phyloP scores from a whole-genome alignment of 2,113 vertebrate genomes.

The Pygoscelis antarcticus region DNA sequence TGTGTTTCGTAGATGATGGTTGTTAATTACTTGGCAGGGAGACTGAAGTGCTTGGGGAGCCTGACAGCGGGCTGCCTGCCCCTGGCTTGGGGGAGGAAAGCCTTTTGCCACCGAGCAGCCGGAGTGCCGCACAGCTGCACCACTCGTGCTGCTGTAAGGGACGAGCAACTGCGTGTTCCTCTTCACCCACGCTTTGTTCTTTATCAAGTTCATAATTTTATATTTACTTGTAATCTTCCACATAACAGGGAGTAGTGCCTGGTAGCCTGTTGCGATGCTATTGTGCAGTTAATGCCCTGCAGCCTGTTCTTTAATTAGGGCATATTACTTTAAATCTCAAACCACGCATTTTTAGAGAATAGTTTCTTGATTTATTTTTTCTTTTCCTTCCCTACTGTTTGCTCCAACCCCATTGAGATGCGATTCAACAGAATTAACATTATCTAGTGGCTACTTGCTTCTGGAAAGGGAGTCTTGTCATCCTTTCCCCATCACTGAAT shows the following conservation, averaged over 20 bases:
- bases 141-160: background rate
- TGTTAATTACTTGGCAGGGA: conserved; percentile 32
- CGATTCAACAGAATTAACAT: background rate
- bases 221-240: background rate
- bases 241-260: background rate
- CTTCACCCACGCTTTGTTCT: background rate
- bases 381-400: background rate
- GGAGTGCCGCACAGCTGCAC: background rate
- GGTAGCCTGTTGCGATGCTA: background rate
- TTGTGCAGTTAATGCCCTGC: background rate
- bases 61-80: background rate
- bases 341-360: background rate
- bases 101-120: background rate
- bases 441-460: background rate
- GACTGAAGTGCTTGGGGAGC: background rate
- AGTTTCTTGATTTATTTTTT: background rate
- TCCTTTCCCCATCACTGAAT: background rate
- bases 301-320: background rate
- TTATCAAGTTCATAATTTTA: background rate
- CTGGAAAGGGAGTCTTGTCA: background rate
- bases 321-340: background rate
- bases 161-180: fast-evolving
- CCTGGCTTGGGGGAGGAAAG: background rate
- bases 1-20: background rate
- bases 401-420: background rate